Evolutionary conservation across 1,140 invertebrate genomes (phyloP), one percentile per base, ranked within the genome.

Genomic region (Scaptomyza hsui): DNA sequence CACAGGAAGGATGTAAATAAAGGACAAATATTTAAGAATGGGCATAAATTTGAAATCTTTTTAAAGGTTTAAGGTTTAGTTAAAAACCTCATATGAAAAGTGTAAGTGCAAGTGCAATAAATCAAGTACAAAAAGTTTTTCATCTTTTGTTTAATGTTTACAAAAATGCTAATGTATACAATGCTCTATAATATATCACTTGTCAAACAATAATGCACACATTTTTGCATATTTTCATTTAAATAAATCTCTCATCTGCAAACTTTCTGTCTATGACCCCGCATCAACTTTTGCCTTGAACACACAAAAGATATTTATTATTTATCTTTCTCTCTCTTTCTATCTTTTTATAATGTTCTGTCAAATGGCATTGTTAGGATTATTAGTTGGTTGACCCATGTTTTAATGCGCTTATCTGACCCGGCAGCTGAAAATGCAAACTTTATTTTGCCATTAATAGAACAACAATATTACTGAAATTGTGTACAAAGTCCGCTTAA

Each of bases 351-450:
- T 24, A 7, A 39, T 24, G 29, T 21, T 52, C 5, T 39, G 3
- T 13, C 42, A 44, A 41, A 29, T 41, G 51, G 21, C 12, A 68
- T 37, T 59, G 55, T 61, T 15, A 13, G 42, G 9, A 7, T 12
- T 24, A 19, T 48, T 55, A 26, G 52, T 71, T 52, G 45, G 48
- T 15, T 57, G 61, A 65, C 29, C 52, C 61, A 26, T 16, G 10
- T 39, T 56, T 21, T 49, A 64, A 71, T 64, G 51, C 37, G 52
- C 68, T 62, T 55, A 51, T 57, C 19, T 41, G 37, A 9, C 35
- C 52, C 1, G n/a, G n/a, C 12, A 13, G 12, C 21, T 44, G 53
- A 13, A 26, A 44, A 44, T 41, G 18, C 42, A 47, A 45, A 65
- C 16, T 49, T 37, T 10, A 18, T 29, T 26, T 1, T 41, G 15